These are phyloP conservation scores for Strongylocentrotus purpuratus DNA, from an alignment of 35 echinoderm and acorn worm species.

Conservation along the genomic window DNA sequence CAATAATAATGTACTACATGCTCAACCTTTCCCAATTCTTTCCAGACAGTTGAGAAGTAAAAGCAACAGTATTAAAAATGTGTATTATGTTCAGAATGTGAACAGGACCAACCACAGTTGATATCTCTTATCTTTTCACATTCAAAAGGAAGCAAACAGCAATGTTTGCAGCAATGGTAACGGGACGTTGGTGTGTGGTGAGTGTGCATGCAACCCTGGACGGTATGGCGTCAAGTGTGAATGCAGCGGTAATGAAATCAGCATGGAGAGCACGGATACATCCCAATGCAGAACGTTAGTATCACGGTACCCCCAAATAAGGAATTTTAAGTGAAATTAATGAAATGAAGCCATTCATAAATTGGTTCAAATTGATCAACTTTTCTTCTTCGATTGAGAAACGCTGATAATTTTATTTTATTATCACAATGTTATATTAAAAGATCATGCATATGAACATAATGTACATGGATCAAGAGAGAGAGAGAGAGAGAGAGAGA, in stretches of 20 bases:
- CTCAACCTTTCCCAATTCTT: no score
- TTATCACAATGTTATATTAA: no score
- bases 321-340: no score
- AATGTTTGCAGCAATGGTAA: slow-evolving; percentile 65
- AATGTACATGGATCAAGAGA: no score
- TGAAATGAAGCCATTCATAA: no score
- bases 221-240: slow-evolving; percentile 85
- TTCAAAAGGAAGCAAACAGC: slow-evolving; percentile 64
- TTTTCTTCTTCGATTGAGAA: no score
- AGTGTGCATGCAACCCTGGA: slow-evolving; percentile 72
- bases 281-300: slow-evolving; percentile 51
- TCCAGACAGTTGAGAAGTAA: background rate
- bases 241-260: slow-evolving; percentile 68
- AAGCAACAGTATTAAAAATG: no score
- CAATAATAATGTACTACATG: no score
- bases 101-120: background rate
- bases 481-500: no score
- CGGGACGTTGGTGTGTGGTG: slow-evolving; percentile 80
- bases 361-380: no score
- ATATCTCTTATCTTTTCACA: background rate
- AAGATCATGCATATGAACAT: no score
- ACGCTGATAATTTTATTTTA: no score
- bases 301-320: background rate
- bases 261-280: slow-evolving; percentile 48
- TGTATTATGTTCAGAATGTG: background rate